These are phyloP conservation scores for Tenthredo amoena DNA, from an alignment of 2,888 invertebrate species.

Conservation along the genomic window DNA sequence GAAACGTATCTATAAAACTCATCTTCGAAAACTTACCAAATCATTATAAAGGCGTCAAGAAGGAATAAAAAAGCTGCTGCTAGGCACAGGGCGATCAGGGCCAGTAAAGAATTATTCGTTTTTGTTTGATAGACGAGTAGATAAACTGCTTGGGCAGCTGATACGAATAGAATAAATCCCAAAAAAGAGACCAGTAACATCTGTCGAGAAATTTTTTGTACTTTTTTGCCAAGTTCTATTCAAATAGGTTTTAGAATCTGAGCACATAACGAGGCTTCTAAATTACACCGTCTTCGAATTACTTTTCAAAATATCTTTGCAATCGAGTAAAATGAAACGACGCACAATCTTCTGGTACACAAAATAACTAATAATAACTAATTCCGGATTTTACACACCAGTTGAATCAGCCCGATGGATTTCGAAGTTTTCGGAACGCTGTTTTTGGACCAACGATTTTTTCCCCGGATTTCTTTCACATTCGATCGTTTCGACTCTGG, in stretches of 20 bases:
- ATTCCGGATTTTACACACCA: background rate
- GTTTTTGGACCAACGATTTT: background rate
- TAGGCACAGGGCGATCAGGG: constrained; percentile 61
- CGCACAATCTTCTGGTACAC: background rate
- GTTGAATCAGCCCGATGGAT: constrained; percentile 22
- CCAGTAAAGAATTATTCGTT: constrained; percentile 57
- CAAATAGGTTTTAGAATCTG: background rate
- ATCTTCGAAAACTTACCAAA: constrained; percentile 64
- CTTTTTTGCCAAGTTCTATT: background rate
- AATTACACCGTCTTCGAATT: background rate
- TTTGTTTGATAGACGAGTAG: background rate
- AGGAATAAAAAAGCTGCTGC: constrained; percentile 64
- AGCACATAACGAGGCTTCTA: too few species aligned
- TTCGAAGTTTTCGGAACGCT: background rate
- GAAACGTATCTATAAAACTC: background rate
- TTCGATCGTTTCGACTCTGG: background rate
- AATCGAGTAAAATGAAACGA: background rate
- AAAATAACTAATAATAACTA: background rate
- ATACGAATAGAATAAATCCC: constrained; percentile 66
- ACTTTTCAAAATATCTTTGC: background rate
- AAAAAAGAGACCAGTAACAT: constrained; percentile 68
- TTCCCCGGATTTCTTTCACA: background rate
- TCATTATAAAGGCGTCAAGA: constrained; percentile 63
- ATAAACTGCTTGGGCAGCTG: constrained; percentile 60
- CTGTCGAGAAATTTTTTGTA: constrained; percentile 58